Conservation (phyloP, 2,888 invertebrate species). For the Pterobdella sp. region DNA sequence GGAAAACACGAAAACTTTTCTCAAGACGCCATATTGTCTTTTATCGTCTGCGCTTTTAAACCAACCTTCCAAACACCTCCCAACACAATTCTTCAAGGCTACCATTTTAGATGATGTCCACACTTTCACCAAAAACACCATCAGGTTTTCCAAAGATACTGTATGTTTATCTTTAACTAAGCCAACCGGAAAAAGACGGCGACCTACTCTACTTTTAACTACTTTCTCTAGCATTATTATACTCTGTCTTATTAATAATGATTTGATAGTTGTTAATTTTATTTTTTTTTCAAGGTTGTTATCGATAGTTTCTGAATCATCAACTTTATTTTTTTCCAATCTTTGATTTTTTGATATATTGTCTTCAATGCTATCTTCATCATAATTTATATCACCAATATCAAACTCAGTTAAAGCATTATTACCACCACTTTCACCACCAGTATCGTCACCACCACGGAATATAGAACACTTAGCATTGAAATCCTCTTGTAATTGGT, state of each 20-base stretch:
- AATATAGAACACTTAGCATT: background rate
- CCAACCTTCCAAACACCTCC: background rate
- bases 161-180: background rate
- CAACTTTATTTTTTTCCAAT: background rate
- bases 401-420: background rate
- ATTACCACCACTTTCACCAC: background rate
- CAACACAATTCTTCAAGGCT: background rate
- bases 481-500: background rate
- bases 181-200: conserved; percentile 6
- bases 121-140: background rate
- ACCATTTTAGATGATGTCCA: background rate
- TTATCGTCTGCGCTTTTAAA: no score
- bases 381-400: background rate
- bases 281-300: background rate
- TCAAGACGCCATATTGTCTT: background rate
- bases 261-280: background rate
- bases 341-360: background rate
- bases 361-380: background rate
- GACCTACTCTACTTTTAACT: background rate
- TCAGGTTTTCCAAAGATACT: conserved; percentile 3
- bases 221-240: background rate
- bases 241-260: background rate
- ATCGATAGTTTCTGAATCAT: background rate
- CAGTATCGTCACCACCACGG: background rate
- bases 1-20: background rate